Percentiles rank a stretch among this genome's conserved stretches.
These are phyloP conservation scores for Callyntrura sp. DNA, from an alignment of 2,888 invertebrate species.

Conservation along the genomic window DNA sequence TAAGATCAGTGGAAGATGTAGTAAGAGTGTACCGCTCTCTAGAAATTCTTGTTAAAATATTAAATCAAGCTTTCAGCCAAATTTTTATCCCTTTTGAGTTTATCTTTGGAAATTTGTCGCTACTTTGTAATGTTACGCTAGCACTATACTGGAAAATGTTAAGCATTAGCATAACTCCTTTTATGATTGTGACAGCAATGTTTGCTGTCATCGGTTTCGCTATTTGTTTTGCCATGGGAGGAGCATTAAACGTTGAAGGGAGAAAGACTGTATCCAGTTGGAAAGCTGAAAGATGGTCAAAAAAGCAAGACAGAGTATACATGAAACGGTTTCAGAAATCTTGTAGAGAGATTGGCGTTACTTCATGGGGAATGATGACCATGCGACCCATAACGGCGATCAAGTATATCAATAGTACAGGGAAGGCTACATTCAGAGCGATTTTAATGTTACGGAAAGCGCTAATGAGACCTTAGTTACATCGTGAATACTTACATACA, in stretches of 20 bases:
- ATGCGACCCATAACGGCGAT: slow-evolving; percentile 10
- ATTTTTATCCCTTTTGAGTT: slow-evolving; percentile 50
- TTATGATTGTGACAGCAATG: background rate
- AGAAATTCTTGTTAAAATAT: background rate
- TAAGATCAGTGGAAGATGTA: slow-evolving; percentile 3
- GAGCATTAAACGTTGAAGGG: background rate
- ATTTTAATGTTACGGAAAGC: slow-evolving; percentile 61
- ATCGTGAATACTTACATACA: too few species aligned
- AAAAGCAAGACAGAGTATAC: slow-evolving; percentile 1
- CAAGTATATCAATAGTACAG: slow-evolving; percentile 55
- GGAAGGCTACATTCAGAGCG: slow-evolving; percentile 57
- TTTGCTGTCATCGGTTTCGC: slow-evolving; percentile 41
- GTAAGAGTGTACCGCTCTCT: background rate
- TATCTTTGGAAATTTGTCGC: slow-evolving; percentile 56
- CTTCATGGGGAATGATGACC: slow-evolving; percentile 7
- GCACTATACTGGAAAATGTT: slow-evolving; percentile 37
- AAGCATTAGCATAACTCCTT: slow-evolving; percentile 7
- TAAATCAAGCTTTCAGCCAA: background rate
- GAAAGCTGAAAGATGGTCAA: slow-evolving; percentile 15
- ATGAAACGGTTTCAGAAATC: slow-evolving; percentile 57
- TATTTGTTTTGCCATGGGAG: slow-evolving; percentile 28
- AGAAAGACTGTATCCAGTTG: slow-evolving; percentile 38
- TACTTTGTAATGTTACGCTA: slow-evolving; percentile 50
- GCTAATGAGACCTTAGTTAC: too few species aligned
- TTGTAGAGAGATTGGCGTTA: slow-evolving; percentile 7